Evolutionary conservation across 1,140 invertebrate genomes (phyloP), one percentile per base, ranked within the genome.

Genomic region (Helicoverpa zea): DNA sequence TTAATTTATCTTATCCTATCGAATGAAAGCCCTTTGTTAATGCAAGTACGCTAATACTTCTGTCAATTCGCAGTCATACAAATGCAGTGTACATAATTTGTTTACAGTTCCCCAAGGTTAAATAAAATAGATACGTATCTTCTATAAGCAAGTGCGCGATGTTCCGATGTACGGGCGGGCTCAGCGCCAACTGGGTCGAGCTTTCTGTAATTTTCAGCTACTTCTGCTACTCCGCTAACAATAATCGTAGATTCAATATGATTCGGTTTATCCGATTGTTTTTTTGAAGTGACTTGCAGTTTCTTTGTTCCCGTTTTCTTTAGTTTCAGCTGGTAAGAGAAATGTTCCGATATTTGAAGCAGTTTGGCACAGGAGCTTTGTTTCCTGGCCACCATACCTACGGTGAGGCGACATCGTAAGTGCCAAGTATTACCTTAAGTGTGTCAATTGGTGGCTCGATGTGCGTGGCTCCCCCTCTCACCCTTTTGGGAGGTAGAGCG

Each of bases 371-470:
- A 23, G 35, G 51, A 66, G 76, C 43, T 10, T 72, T 51, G 70
- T 61, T 64, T 79, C 54, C 64, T 86, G 88, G 86, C 85, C 89
- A 88, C 82, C 68, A 74, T 43, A 43, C 35, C 85, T 86, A 85
- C 83, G 84, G 81, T 80, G 83, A 90, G 88, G 86, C 89, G 87
- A 86, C 87, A 87, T 89, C 87, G 89, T 91, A 89, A 93, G 90
- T 92, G 90, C 86, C 83, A 91, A 94, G 92, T 94, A 92, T 94
- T 94, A 91, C 90, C 90, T 91, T 93, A 94, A 94, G 92, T 94
- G 93, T 94, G 93, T 94, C 93, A 94, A 94, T 94, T 94, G 93
- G 91, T 93, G 89, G 90, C 86, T 91, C 89, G 92, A 93, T 94
- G 93, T 93, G 93, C 92, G 92, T 93, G 91, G 86, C 86, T 86